Base-by-base conservation (phyloP, 2,888 invertebrate species). In the Adineta ricciae region DNA sequence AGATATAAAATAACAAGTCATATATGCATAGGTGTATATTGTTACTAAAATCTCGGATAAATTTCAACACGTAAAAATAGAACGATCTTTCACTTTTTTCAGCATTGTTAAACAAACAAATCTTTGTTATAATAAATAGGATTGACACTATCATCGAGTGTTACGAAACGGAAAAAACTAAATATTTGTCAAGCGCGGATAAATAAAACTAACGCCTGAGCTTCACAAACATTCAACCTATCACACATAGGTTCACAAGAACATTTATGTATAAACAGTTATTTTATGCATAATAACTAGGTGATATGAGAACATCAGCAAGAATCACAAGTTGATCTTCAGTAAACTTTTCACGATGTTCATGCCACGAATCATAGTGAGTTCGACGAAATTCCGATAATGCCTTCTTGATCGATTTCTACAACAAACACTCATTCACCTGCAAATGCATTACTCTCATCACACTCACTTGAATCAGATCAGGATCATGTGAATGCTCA, bases 331-430 rank as follows among this genome's bases (percentile, higher is more conserved):
- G 91, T 90, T 97, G 96, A 87, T 95, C 94, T 89, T 96, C 95
- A 0, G 95, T 94, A 89, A 97, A 95, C 89, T 94, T 93, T 86
- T 94, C 93, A 88, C 95, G 94, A 90, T 96, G 95, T 86, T 93
- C 93, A 86, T 94, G 93, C 96, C 96, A 97, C 90, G 95, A 95
- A 90, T 96, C 95, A 88, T 95, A 94, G 90, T 97, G 96, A 0
- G 96, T 96, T 86, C 96, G 92, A 87, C 95, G 93, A 91, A 97
- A 97, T 90, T 96, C 94, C 0, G 94, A 94, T 84, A 97, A 91
- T 0, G 95, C 94, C 88, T 94, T 93, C 86, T 95, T 93, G 87
- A 97, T 95, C 7, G 96, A 94, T 84, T 94, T 93, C 93, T 94
- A 27, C n/a, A 64, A 27, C 16, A 41, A n/a, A n/a, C n/a, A n/a